phyloP scores from a whole-genome alignment of 2,797 vertebrate species.

The Syndactyla subalaris region DNA sequence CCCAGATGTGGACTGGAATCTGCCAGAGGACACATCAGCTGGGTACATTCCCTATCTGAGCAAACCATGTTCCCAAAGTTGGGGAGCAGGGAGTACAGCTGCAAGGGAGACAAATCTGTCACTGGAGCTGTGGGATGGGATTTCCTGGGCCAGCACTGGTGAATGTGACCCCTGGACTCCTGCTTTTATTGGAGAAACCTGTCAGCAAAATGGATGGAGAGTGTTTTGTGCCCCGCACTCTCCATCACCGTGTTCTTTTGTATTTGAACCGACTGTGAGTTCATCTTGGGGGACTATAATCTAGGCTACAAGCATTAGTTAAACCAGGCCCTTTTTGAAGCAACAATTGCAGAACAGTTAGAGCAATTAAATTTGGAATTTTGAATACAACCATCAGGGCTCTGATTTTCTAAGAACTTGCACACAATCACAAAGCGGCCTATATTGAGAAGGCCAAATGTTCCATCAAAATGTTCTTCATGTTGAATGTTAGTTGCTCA shows the following conservation, averaged over 20 bases:
- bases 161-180: neutral
- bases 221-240: neutral
- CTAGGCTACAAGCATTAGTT: neutral
- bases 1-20: neutral
- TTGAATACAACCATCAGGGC: neutral
- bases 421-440: neutral
- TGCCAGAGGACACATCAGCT: neutral
- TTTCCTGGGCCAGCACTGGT: neutral
- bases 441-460: neutral
- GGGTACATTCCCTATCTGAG: neutral
- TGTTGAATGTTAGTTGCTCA: neutral
- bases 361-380: neutral
- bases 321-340: neutral
- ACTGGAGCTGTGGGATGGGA: neutral
- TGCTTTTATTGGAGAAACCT: neutral
- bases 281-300: neutral
- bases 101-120: neutral
- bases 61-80: rapidly evolving
- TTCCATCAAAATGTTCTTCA: neutral
- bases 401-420: neutral
- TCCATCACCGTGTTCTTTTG: neutral
- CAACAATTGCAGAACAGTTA: neutral
- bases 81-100: neutral
- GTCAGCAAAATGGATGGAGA: neutral
- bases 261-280: neutral